These are phyloP conservation scores for Tragulus kanchil DNA, from an alignment of 2,113 vertebrate species.

Conservation along the genomic window DNA sequence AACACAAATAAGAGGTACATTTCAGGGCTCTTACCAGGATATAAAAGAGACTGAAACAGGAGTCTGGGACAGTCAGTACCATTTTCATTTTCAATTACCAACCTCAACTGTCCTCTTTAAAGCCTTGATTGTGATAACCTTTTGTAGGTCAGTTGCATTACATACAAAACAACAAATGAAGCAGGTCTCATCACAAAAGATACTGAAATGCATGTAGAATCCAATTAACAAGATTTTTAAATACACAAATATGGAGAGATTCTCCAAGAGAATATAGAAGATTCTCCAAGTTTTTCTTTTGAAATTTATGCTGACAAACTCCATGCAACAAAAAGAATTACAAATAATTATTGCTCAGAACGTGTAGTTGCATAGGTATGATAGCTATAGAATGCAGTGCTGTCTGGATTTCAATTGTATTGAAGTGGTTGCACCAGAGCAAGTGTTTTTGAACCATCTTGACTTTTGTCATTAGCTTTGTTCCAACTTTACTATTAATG, in stretches of 20 bases:
- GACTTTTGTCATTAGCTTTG: background rate
- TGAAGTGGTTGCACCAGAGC: background rate
- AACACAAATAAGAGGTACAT: constrained; percentile 78
- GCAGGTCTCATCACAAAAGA: constrained; percentile 22
- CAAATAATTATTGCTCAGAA: constrained; percentile 46
- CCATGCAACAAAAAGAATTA: background rate
- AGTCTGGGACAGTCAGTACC: constrained; percentile 70
- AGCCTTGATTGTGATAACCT: constrained; percentile 76
- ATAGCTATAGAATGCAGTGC: background rate
- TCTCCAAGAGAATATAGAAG: background rate
- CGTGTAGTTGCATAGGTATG: background rate
- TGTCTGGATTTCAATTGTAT: background rate
- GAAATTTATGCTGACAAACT: background rate
- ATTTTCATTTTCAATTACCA: constrained; percentile 86
- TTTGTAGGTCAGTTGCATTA: constrained; percentile 73
- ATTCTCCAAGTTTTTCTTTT: background rate
- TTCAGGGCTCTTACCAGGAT: constrained; percentile 62
- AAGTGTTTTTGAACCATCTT: constrained; percentile 2
- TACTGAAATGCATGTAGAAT: constrained; percentile 33
- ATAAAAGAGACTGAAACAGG: constrained; percentile 68
- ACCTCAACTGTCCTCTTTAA: constrained; percentile 75
- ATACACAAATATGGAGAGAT: background rate
- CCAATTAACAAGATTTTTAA: constrained; percentile 10
- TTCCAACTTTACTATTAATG: background rate
- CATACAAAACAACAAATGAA: constrained; percentile 60